Conservation (phyloP, 2,113 vertebrate genomes). For the Eclectus roratus region DNA sequence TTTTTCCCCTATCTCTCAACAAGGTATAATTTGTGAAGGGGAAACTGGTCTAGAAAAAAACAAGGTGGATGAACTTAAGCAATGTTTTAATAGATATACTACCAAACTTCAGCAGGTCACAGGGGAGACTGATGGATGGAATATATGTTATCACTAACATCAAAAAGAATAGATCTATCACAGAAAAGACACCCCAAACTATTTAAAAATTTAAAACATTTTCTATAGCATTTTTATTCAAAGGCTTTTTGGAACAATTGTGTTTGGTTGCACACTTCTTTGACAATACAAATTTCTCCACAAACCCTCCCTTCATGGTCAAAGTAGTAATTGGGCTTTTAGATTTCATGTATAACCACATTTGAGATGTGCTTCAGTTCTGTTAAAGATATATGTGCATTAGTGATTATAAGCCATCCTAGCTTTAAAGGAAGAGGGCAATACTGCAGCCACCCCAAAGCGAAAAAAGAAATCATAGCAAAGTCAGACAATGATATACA, state of each 20-base stretch:
- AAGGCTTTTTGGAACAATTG: slow-evolving; percentile 57
- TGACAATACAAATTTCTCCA: slow-evolving; percentile 10
- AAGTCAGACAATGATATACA: background rate
- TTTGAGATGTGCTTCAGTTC: background rate
- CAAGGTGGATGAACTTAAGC: slow-evolving; percentile 61
- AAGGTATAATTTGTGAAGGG: slow-evolving; percentile 68
- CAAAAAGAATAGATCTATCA: slow-evolving; percentile 72
- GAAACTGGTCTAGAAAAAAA: slow-evolving; percentile 65
- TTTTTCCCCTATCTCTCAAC: slow-evolving; percentile 1
- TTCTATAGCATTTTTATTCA: slow-evolving; percentile 63
- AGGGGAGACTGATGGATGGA: slow-evolving; percentile 60
- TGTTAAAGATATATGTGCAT: background rate
- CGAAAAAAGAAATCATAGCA: background rate
- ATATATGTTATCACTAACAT: slow-evolving; percentile 70
- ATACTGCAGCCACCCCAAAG: background rate
- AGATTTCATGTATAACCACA: background rate
- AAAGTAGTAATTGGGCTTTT: background rate
- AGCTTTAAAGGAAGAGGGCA: background rate
- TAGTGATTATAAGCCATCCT: background rate
- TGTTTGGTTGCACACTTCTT: slow-evolving; percentile 13
- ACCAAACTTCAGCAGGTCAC: slow-evolving; percentile 57
- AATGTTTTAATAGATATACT: slow-evolving; percentile 69
- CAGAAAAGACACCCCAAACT: slow-evolving; percentile 49
- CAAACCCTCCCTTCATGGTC: background rate
- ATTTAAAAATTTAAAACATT: slow-evolving; percentile 71